These are phyloP conservation scores for Drosophila lacteicornis DNA, from an alignment of 1,140 invertebrate species.

Conservation along the genomic window DNA sequence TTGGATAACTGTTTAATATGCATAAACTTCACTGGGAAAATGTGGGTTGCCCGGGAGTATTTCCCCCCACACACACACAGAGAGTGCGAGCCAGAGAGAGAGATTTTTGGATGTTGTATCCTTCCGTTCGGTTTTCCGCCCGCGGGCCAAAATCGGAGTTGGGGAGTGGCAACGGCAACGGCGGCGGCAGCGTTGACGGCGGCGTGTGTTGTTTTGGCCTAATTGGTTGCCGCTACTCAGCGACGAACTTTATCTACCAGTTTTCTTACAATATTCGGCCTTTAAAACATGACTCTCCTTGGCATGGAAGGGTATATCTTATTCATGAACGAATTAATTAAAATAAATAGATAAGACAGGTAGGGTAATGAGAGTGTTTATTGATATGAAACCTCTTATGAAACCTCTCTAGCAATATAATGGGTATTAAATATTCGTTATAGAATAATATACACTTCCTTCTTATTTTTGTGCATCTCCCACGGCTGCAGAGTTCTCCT, in stretches of 20 bases:
- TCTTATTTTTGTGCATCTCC: neutral
- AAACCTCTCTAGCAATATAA: neutral
- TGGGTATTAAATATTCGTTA: neutral
- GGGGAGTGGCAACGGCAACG: neutral
- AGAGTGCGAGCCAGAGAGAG: neutral
- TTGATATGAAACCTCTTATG: too few species aligned
- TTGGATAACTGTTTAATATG: constrained; percentile 76
- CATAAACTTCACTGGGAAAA: constrained; percentile 64
- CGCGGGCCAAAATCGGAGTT: constrained; percentile 10
- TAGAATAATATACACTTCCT: neutral
- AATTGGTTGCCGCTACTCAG: constrained; percentile 56
- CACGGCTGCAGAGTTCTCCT: constrained; percentile 14
- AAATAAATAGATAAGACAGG: too few species aligned
- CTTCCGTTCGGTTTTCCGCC: constrained; percentile 56
- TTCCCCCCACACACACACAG: too few species aligned
- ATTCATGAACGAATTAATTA: too few species aligned
- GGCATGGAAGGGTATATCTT: neutral
- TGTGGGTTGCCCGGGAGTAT: constrained; percentile 1
- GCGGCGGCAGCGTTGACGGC: neutral
- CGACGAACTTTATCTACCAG: constrained; percentile 51
- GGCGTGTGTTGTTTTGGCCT: constrained; percentile 49
- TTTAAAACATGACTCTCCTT: constrained; percentile 13
- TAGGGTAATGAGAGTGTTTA: too few species aligned
- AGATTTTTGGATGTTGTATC: constrained; percentile 61
- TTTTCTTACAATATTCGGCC: constrained; percentile 35